Percentiles rank a stretch among this genome's conserved stretches.
Evolutionary conservation across 2,113 vertebrate species (phyloP).

Genomic region (Proterorhinus semilunaris): DNA sequence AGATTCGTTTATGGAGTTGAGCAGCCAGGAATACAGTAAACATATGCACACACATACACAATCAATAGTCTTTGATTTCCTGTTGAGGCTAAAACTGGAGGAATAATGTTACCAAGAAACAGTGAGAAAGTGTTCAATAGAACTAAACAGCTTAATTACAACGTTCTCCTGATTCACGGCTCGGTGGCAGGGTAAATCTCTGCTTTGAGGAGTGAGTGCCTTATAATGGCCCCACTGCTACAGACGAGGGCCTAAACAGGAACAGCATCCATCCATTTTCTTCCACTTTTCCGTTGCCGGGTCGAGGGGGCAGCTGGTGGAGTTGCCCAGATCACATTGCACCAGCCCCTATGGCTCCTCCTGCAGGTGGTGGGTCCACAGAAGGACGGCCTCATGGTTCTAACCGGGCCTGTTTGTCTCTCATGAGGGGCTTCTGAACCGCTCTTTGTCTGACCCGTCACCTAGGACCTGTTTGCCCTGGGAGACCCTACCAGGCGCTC

Average conservation of each 20-base stretch:
- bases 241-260: neutral
- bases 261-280: neutral
- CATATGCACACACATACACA: neutral
- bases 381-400: no score
- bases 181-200: conserved; percentile 6
- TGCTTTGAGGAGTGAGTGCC: conserved; percentile 1
- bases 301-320: neutral
- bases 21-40: neutral
- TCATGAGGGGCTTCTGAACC: no score
- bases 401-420: no score
- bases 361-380: no score
- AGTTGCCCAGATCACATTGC: no score
- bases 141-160: conserved; percentile 29
- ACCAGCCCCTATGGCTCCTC: no score
- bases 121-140: conserved; percentile 15
- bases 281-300: neutral
- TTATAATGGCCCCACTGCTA: conserved; percentile 29
- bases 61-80: conserved; percentile 50
- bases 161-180: conserved; percentile 19
- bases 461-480: no score
- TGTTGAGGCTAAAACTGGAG: conserved; percentile 22
- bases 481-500: no score
- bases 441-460: no score
- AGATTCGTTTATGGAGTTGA: conserved; percentile 2
- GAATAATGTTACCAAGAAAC: conserved; percentile 38